Conservation (phyloP, 2,888 invertebrate species). For the Diploptera punctata region DNA sequence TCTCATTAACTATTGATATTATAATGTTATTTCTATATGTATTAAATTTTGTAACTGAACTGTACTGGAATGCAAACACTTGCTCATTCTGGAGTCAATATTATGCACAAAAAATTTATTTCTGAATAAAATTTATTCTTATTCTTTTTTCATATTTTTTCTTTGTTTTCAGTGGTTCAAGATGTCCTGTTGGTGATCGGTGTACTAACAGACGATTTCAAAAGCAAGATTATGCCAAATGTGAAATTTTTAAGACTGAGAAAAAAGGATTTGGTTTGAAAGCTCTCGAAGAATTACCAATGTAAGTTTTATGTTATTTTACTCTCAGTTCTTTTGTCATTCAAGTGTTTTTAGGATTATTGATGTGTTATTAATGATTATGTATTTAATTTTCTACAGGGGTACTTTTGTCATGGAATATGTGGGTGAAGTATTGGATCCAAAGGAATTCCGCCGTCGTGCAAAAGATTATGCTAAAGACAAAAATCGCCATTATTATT, state of each 20-base stretch:
- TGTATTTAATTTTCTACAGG: conserved; percentile 58
- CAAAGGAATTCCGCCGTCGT: conserved; percentile 86
- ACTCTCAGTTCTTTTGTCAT: not conserved
- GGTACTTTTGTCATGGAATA: conserved; percentile 98
- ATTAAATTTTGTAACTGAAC: no score
- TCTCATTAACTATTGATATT: no score
- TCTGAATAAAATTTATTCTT: no score
- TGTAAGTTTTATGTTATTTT: conserved; percentile 62
- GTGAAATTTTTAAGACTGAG: conserved; percentile 89
- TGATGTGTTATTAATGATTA: not conserved
- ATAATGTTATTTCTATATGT: no score
- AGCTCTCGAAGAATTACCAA: conserved; percentile 72
- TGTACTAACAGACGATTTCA: conserved; percentile 97
- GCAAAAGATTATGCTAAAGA: conserved; percentile 89
- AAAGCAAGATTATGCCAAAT: conserved; percentile 80
- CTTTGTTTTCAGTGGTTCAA: conserved; percentile 73
- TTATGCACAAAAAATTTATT: no score
- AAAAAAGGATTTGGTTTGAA: conserved; percentile 96
- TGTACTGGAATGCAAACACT: no score
- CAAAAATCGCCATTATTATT: conserved; percentile 93
- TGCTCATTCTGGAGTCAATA: no score
- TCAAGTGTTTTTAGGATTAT: not conserved
- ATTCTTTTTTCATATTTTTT: no score
- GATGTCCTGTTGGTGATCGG: conserved; percentile 87
- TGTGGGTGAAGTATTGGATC: conserved; percentile 95